Evolutionary conservation across 2,113 vertebrate species (phyloP).

Genomic region (Neopipo cinnamomea): DNA sequence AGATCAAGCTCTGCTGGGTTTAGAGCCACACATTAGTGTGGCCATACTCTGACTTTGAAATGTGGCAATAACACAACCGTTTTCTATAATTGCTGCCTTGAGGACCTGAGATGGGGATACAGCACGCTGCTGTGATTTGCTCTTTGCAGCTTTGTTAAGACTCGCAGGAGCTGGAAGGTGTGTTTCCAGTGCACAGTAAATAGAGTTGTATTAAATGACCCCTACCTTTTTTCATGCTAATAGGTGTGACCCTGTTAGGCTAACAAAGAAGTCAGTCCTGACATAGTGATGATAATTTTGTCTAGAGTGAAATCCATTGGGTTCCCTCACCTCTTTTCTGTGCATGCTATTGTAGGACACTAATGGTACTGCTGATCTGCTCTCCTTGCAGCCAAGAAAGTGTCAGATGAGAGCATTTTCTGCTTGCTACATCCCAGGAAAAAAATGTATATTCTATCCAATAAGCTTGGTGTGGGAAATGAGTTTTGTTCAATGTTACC

Average conservation of each 20-base stretch:
- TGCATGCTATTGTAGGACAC: conserved; percentile 36
- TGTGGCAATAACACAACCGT: not conserved
- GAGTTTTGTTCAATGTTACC: conserved; percentile 64
- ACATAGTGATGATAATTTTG: not conserved
- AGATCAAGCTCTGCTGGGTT: conserved; percentile 4
- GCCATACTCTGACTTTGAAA: conserved; percentile 8
- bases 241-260: not conserved
- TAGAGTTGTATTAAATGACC: conserved; percentile 22
- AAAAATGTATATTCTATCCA: conserved; percentile 47
- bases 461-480: conserved; percentile 68
- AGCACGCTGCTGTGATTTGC: not conserved
- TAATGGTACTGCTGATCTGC: conserved; percentile 13
- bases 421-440: conserved; percentile 44
- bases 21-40: not conserved
- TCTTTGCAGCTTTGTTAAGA: conserved; percentile 25
- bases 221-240: conserved; percentile 28
- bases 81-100: conserved; percentile 45
- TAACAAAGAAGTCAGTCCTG: conserved; percentile 19
- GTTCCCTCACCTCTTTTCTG: conserved; percentile 38
- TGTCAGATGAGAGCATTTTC: conserved; percentile 57
- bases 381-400: conserved; percentile 31
- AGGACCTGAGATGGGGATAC: not conserved
- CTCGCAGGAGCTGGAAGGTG: not conserved
- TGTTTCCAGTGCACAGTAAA: not conserved
- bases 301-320: not conserved